A percentile compares a stretch with the other conserved stretches of the same genome.
These are phyloP conservation scores for Halisarca cf. caerulea DNA, from an alignment of 37 sponge, comb jelly and placozoan species.

Conservation along the genomic window DNA sequence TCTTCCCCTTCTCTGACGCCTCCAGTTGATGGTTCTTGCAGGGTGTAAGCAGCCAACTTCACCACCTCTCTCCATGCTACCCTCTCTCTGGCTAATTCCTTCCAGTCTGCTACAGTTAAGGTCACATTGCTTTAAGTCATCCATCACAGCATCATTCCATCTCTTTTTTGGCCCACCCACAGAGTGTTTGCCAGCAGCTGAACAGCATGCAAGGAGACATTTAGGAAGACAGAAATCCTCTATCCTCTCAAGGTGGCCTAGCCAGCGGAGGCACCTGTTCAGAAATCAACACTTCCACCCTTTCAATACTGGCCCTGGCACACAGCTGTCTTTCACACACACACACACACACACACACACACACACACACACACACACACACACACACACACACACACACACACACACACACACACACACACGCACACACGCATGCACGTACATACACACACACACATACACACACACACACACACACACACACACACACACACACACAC, in stretches of 20 bases:
- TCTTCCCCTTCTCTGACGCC: not conserved
- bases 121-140: not conserved
- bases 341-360: constrained; percentile 6
- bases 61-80: not conserved
- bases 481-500: not conserved
- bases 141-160: not conserved
- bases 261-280: not conserved
- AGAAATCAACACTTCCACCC: not conserved
- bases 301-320: not conserved
- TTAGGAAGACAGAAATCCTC: not conserved
- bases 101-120: not conserved
- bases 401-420: constrained; percentile 10
- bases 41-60: not conserved
- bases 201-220: not conserved
- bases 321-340: not conserved
- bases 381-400: too few relatives aligned
- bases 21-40: not conserved
- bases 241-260: not conserved
- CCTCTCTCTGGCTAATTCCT: not conserved
- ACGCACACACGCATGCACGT: not conserved
- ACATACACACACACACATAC: too few relatives aligned
- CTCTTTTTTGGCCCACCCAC: not conserved
- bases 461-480: not conserved
- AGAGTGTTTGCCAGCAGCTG: not conserved
- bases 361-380: not conserved